Conservation (phyloP, 2,113 vertebrate genomes). For the Otis tarda region DNA sequence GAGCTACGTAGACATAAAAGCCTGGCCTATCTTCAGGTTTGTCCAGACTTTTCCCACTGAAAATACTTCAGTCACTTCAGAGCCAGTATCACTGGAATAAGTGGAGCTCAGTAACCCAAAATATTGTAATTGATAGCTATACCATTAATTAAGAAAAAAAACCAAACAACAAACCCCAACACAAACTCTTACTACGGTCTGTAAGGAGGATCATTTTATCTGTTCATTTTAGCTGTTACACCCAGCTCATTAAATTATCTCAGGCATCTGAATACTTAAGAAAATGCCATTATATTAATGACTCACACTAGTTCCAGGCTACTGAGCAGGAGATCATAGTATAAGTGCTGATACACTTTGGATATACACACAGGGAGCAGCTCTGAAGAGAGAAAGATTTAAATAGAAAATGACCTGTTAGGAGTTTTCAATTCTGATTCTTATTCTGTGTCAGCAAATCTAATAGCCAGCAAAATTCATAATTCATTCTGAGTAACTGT, state of each 20-base stretch:
- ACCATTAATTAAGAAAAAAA: background rate
- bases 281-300: background rate
- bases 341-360: background rate
- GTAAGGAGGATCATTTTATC: background rate
- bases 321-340: background rate
- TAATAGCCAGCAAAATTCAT: background rate
- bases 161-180: background rate
- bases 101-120: background rate
- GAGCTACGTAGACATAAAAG: background rate
- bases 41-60: background rate
- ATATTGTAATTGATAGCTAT: background rate
- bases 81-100: background rate
- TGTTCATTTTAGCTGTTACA: background rate
- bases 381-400: constrained; percentile 9
- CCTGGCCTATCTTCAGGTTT: background rate
- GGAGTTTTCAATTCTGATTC: background rate
- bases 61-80: background rate
- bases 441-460: constrained; percentile 1
- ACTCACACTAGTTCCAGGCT: background rate
- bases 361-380: background rate
- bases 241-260: background rate
- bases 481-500: background rate
- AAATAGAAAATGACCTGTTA: background rate
- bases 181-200: background rate
- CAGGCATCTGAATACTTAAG: background rate